Conservation (phyloP, 2,888 invertebrate species). For the Habroteleia sp. region DNA sequence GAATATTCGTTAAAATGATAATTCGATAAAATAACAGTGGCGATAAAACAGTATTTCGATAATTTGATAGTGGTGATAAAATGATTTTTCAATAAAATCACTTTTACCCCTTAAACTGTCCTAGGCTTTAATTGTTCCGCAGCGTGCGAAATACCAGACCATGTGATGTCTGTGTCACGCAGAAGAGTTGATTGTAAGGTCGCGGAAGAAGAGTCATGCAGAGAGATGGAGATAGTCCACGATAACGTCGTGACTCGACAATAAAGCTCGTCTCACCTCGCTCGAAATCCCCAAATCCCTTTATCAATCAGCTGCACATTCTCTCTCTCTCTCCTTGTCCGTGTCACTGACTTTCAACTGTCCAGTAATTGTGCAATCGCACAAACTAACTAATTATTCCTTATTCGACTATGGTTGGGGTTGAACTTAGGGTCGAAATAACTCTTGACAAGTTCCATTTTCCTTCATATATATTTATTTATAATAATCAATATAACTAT, state of each 20-base stretch:
- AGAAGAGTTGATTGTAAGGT: conserved; percentile 62
- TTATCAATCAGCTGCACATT: conserved; percentile 62
- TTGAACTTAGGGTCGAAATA: too few species aligned
- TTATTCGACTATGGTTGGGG: too few species aligned
- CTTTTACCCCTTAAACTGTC: conserved; percentile 4
- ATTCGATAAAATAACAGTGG: too few species aligned
- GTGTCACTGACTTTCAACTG: conserved; percentile 62
- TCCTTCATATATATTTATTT: conserved; percentile 69
- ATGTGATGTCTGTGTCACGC: conserved; percentile 61
- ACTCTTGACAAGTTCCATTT: conserved; percentile 37
- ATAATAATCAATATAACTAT: conserved; percentile 78
- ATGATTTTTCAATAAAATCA: too few species aligned
- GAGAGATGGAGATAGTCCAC: conserved; percentile 80
- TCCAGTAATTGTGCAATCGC: conserved; percentile 51
- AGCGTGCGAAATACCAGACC: conserved; percentile 29
- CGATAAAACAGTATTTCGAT: too few species aligned
- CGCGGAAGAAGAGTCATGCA: conserved; percentile 71
- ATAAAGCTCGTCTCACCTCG: conserved; percentile 78
- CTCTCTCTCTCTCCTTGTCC: conserved; percentile 49
- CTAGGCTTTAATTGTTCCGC: conserved; percentile 9
- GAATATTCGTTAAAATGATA: too few species aligned
- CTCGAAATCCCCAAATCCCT: conserved; percentile 55
- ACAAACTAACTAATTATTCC: conserved; percentile 40
- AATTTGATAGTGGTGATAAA: too few species aligned
- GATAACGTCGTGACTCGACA: conserved; percentile 79